phyloP scores from a whole-genome alignment of 2,113 vertebrate species.

The Pterocles burchelli region DNA sequence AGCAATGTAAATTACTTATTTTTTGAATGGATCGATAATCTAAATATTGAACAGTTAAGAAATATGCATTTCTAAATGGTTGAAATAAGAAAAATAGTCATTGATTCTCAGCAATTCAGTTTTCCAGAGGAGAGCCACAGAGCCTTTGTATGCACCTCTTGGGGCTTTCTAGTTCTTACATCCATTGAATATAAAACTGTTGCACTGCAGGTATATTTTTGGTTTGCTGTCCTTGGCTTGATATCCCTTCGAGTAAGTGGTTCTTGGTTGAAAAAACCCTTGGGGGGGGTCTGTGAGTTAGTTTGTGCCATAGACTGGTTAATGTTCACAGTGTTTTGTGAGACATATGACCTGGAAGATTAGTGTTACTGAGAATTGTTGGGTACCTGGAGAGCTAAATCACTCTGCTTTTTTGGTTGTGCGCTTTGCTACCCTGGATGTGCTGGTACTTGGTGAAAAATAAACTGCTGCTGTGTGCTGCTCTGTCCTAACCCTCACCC shows the following conservation, averaged over 20 bases:
- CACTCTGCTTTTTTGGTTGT: neutral
- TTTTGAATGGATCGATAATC: neutral
- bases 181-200: conserved; percentile 40
- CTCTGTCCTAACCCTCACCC: neutral
- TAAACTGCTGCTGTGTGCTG: neutral
- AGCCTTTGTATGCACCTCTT: conserved; percentile 31
- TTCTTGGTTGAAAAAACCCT: neutral
- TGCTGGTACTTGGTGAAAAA: neutral
- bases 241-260: neutral
- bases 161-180: neutral
- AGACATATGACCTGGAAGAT: neutral
- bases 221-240: neutral
- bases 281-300: neutral
- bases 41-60: conserved; percentile 30
- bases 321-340: neutral
- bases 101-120: conserved; percentile 16
- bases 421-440: neutral
- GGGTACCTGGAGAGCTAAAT: neutral
- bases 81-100: conserved; percentile 23
- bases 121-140: neutral
- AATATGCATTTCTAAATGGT: conserved; percentile 1
- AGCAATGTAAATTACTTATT: neutral
- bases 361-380: neutral
- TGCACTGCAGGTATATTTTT: conserved; percentile 38
- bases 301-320: neutral